Conservation (phyloP, 1,140 invertebrate species). For the Sogatella furcifera region DNA sequence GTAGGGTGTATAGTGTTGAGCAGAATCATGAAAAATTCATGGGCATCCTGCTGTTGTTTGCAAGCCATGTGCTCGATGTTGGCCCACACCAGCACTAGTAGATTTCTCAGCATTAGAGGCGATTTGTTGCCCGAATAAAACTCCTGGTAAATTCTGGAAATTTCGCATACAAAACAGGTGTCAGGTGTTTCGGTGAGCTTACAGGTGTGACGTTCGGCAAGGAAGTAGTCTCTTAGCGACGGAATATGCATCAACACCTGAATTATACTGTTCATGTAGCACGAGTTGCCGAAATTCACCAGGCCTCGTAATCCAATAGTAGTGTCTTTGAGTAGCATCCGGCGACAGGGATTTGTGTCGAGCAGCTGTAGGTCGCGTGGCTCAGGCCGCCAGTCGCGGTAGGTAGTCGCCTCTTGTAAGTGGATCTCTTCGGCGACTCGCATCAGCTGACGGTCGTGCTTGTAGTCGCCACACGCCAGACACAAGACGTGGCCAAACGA, state of each 20-base stretch:
- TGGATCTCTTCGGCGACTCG: slow-evolving; percentile 35
- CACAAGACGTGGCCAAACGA: slow-evolving; percentile 83
- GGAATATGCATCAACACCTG: slow-evolving; percentile 94
- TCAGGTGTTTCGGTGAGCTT: slow-evolving; percentile 42
- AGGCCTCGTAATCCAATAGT: slow-evolving; percentile 84
- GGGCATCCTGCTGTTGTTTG: slow-evolving; percentile 96
- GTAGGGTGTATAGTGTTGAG: slow-evolving; percentile 88
- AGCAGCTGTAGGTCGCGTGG: slow-evolving; percentile 56
- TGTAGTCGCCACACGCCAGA: slow-evolving; percentile 82
- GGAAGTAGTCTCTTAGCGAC: slow-evolving; percentile 86
- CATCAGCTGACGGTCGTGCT: slow-evolving; percentile 59
- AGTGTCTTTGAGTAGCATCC: slow-evolving; percentile 67
- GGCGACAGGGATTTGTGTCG: slow-evolving; percentile 60
- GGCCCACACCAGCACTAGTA: slow-evolving; percentile 93
- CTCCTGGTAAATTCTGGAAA: slow-evolving; percentile 68
- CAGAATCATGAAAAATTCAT: slow-evolving; percentile 96
- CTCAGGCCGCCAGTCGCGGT: slow-evolving; percentile 61
- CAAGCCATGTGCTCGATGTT: slow-evolving; percentile 90
- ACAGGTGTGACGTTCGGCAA: slow-evolving; percentile 84
- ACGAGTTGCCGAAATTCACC: slow-evolving; percentile 95
- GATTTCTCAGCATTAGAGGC: slow-evolving; percentile 75
- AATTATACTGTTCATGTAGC: slow-evolving; percentile 97
- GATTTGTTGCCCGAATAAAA: slow-evolving; percentile 86
- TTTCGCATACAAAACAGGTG: slow-evolving; percentile 86
- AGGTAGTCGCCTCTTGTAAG: slow-evolving; percentile 36